Evolutionary conservation across 30 jellyfish, hydroid and myxozoan species (phyloP), one percentile per base, ranked within the genome.

Genomic region (Catostylus mosaicus): DNA sequence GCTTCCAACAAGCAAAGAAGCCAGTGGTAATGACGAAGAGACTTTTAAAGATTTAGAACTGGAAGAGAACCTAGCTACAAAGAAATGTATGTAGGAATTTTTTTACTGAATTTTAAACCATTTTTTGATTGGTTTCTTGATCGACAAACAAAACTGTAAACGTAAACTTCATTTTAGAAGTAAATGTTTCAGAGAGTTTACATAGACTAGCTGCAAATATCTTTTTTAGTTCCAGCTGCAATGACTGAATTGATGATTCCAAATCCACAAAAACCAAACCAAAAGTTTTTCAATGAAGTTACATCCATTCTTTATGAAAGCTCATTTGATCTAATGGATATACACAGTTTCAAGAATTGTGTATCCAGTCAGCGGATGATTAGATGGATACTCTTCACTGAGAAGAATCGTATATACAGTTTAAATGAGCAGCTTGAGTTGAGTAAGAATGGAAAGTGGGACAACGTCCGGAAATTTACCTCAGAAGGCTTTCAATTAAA

Each of bases 201-300:
- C 20, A 50, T 10, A 50, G 63, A 50, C 5, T 3, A 9, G 2
- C 27, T 0, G 63, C 54, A 5, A 2, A 50, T 2, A 9, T 71
- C 32, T 16, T 36, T 38, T 71, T 48, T 71, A 45, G 83, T 71
- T 30, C 83, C 83, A 71, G 23, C 51, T 38, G 48, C 23, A 38
- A 69, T 71, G 51, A 30, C 40, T 38, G 83, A 71, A 47, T 37
- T 70, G 46, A 30, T 77, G 46, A 36, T 77, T 6, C 88, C 88
- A 51, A 51, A 54, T 8, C 88, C 66, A 54, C 78, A 2, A 38
- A 77, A 59, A 32, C 65, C 56, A 59, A 77, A 77, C 78, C 78
- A 77, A 74, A 59, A 77, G 57, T 77, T 35, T 61, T 77, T 54
- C 79, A 77, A 77, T 77, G 57, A 77, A 57, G 88, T 77, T 63